Evolutionary conservation across 2,888 invertebrate species (phyloP).

Genomic region (Cremastinae sp.): DNA sequence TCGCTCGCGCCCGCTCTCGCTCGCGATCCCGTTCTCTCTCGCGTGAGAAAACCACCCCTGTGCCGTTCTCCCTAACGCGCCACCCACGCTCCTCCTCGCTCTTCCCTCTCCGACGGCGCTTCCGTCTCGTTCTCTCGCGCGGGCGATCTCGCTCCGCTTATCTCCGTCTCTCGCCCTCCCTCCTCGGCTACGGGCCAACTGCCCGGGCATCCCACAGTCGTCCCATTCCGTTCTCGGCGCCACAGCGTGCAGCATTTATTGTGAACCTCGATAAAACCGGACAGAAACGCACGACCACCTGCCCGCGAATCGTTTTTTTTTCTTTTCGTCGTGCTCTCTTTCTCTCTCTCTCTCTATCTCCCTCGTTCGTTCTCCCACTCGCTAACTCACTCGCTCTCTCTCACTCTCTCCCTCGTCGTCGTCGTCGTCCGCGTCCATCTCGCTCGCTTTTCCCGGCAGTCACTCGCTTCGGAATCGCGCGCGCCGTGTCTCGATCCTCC

Average conservation of each 20-base stretch:
- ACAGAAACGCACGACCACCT: slow-evolving; percentile 65
- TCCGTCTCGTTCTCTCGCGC: slow-evolving; percentile 21
- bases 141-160: slow-evolving; percentile 8
- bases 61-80: slow-evolving; percentile 42
- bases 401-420: slow-evolving; percentile 63
- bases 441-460: slow-evolving; percentile 64
- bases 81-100: slow-evolving; percentile 56
- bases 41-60: slow-evolving; percentile 51
- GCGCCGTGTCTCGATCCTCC: no score
- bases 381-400: neutral
- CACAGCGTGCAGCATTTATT: slow-evolving; percentile 78
- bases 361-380: neutral
- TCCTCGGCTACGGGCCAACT: slow-evolving; percentile 76
- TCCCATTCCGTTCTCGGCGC: slow-evolving; percentile 80
- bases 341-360: slow-evolving; percentile 30
- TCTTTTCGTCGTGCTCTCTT: slow-evolving; percentile 27
- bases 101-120: slow-evolving; percentile 20
- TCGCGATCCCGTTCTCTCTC: slow-evolving; percentile 22
- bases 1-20: slow-evolving; percentile 17
- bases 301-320: slow-evolving; percentile 55
- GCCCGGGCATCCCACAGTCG: slow-evolving; percentile 80
- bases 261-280: slow-evolving; percentile 64
- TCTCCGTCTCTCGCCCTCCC: slow-evolving; percentile 69
- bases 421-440: no score
- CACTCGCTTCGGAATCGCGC: slow-evolving; percentile 20